Evolutionary conservation across 2,888 invertebrate genomes (phyloP).

Genomic region (Cephus spinipes): DNA sequence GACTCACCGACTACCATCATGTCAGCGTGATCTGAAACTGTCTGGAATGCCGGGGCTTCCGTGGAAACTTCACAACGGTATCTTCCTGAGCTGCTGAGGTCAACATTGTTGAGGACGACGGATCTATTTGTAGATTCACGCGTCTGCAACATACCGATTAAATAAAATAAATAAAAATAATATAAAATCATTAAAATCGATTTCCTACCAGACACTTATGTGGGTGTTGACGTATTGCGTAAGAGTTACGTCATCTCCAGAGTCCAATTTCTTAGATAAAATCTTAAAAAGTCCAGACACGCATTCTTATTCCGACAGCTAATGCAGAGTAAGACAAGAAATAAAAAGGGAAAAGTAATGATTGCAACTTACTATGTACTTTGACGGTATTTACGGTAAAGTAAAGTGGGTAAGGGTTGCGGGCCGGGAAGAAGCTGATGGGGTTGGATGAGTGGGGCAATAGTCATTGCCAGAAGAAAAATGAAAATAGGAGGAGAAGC

Average conservation of each 20-base stretch:
- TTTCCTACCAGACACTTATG: too few relatives aligned
- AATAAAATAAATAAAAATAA: neutral
- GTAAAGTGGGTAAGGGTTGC: neutral
- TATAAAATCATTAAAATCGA: neutral
- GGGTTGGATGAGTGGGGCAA: neutral
- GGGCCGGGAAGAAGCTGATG: neutral
- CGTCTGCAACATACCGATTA: conserved; percentile 65
- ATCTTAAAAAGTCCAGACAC: neutral
- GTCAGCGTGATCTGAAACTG: conserved; percentile 75
- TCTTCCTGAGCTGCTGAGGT: conserved; percentile 74
- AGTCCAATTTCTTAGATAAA: neutral
- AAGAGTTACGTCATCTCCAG: neutral
- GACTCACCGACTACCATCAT: conserved; percentile 79
- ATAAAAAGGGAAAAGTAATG: neutral
- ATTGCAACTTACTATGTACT: neutral
- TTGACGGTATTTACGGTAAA: neutral
- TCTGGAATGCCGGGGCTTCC: conserved; percentile 78
- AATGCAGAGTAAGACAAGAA: neutral
- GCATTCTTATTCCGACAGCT: neutral
- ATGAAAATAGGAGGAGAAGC: neutral
- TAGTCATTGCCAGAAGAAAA: neutral
- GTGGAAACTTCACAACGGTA: conserved; percentile 80
- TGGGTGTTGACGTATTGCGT: too few relatives aligned
- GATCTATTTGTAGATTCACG: conserved; percentile 77
- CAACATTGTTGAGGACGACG: conserved; percentile 75